Percentiles rank a stretch among this genome's conserved stretches.
Conservation (phyloP, 2,113 vertebrate species). For the Astur gentilis region DNA sequence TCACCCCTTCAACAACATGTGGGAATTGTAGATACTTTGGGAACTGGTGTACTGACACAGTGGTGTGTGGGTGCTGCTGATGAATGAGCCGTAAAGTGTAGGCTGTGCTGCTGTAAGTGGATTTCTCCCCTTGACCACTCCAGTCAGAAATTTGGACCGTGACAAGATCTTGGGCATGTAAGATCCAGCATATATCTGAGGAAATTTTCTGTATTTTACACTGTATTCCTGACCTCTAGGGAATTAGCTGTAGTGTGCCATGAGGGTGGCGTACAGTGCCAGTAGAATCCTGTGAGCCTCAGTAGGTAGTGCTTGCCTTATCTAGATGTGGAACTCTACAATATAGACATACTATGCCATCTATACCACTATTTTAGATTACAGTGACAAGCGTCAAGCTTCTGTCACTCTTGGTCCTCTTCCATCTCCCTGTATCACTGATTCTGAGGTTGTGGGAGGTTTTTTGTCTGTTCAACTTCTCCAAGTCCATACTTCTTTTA, state of each 20-base stretch:
- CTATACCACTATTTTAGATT: background rate
- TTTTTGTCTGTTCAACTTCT: background rate
- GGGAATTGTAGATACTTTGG: background rate
- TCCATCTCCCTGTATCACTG: background rate
- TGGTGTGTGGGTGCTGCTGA: background rate
- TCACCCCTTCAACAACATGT: background rate
- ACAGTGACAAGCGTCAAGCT: background rate
- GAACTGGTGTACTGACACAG: background rate
- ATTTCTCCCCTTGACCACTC: rapidly evolving
- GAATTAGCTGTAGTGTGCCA: background rate
- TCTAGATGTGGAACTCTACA: background rate
- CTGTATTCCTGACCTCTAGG: background rate
- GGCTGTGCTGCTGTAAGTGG: background rate
- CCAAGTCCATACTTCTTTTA: background rate
- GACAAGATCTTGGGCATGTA: background rate
- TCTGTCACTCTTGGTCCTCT: background rate
- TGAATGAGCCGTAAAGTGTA: background rate
- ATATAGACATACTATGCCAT: rapidly evolving
- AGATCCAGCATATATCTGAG: background rate
- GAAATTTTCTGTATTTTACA: background rate
- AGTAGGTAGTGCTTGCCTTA: background rate
- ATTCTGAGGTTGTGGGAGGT: background rate
- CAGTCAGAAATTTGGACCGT: background rate
- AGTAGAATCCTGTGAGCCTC: background rate
- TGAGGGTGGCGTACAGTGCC: background rate